Evolutionary conservation across 92 coral and sea anemone species (phyloP), one percentile per base, ranked within the genome.

Genomic region (Siderastrea radians): DNA sequence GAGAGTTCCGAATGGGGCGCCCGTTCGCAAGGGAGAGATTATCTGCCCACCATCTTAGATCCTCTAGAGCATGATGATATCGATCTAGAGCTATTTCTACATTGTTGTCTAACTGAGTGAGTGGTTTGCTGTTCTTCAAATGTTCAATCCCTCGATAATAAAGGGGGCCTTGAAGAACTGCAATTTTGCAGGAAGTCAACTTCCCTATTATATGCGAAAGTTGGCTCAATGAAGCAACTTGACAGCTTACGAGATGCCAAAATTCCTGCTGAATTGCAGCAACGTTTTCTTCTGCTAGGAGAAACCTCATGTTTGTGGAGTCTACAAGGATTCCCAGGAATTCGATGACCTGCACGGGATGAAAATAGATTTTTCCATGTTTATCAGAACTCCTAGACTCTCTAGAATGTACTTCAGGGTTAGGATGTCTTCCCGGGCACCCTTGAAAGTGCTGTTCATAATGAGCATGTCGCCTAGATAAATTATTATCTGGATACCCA

Each of bases 101-200:
- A 2, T 26, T 74, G 79, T 52, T 51, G 46, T 46, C 13, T 16
- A 54, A 54, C 78, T 74, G 63, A n/a, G 26, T 47, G 26, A 19
- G 45, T 43, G 48, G 38, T 52, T 9, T 52, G 48, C 48, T 74
- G 48, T 49, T 72, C 58, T 72, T 72, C 60, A 38, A 43, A 45
- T 68, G 51, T 68, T 68, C 49, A 26, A 26, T 26, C 38, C 38
- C 38, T 61, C 78, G 57, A 63, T 82, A 82, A 72, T 84, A 59
- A 7, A 84, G 88, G 58, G 72, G 81, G 16, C 50, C 72, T 73
- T 63, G 81, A 50, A 47, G 81, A 44, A 84, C 81, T 57, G 88
- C 72, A 15, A 45, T 54, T 48, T 62, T 51, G 81, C 81, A 73
- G 60, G 63, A 59, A 1, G 67, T 66, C 9, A 59, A 58, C 74